These are phyloP conservation scores for Saccostrea glomerata DNA, from an alignment of 1,140 invertebrate genomes.

Conservation along the genomic window DNA sequence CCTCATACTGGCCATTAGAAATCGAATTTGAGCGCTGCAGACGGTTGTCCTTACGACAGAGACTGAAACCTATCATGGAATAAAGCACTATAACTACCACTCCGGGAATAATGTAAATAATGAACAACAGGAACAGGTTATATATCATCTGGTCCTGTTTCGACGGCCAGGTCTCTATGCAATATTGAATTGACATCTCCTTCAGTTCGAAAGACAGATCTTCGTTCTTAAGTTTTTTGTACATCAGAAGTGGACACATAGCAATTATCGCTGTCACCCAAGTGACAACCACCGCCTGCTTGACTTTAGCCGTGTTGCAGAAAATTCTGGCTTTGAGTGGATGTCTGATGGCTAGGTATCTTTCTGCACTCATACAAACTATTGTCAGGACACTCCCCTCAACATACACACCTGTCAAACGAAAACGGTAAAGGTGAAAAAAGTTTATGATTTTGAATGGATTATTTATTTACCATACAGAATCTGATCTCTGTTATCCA, in stretches of 20 bases:
- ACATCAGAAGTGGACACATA: conserved; percentile 70
- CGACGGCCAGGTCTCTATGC: conserved; percentile 69
- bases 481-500: too few relatives aligned
- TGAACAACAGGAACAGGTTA: conserved; percentile 85
- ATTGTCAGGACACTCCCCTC: conserved; percentile 73
- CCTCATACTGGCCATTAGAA: conserved; percentile 57
- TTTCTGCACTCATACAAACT: conserved; percentile 71
- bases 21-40: conserved; percentile 66
- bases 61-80: conserved; percentile 85
- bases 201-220: conserved; percentile 34
- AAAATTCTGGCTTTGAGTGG: conserved; percentile 70
- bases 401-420: conserved; percentile 68
- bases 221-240: conserved; percentile 45
- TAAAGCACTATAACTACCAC: conserved; percentile 85
- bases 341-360: conserved; percentile 72
- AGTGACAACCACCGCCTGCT: conserved; percentile 63
- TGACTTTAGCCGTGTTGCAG: conserved; percentile 61
- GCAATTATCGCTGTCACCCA: conserved; percentile 66
- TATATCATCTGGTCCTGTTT: conserved; percentile 76
- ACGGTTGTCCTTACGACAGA: conserved; percentile 82
- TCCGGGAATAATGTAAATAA: conserved; percentile 88
- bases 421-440: not conserved
- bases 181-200: conserved; percentile 57
- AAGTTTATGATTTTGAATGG: too few relatives aligned
- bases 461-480: too few relatives aligned